Evolutionary conservation across 2,797 vertebrate genomes (phyloP).

Genomic region (Accipiter fasciatus): DNA sequence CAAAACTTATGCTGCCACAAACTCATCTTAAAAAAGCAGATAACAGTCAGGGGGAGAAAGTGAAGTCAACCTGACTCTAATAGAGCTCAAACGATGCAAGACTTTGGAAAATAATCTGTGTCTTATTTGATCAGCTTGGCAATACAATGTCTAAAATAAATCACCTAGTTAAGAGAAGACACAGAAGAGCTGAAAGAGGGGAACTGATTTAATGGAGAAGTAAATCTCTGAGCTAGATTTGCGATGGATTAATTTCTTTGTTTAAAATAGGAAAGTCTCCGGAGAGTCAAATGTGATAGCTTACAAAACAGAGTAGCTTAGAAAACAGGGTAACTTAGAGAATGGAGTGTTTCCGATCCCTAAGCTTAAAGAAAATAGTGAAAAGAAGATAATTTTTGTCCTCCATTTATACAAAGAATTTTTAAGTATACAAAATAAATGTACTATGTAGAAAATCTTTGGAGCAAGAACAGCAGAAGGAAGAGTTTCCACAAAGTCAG

Average conservation of each 20-base stretch:
- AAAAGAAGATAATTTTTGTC: background rate
- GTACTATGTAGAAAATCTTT: background rate
- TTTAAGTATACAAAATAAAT: background rate
- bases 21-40: background rate
- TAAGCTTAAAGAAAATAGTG: background rate
- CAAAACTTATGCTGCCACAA: background rate
- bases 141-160: background rate
- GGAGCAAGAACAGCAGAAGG: background rate
- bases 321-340: background rate
- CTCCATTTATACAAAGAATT: background rate
- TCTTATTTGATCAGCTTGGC: background rate
- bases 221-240: background rate
- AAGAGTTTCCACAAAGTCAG: background rate
- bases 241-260: background rate
- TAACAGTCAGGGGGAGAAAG: background rate
- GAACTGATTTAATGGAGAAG: background rate
- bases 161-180: background rate
- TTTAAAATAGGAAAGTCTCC: background rate
- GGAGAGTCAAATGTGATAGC: background rate
- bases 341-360: background rate
- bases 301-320: background rate
- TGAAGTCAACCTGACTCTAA: background rate
- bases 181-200: background rate
- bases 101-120: background rate
- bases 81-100: background rate